These are phyloP conservation scores for Ciconia maguari DNA, from an alignment of 2,113 vertebrate genomes.

Conservation along the genomic window DNA sequence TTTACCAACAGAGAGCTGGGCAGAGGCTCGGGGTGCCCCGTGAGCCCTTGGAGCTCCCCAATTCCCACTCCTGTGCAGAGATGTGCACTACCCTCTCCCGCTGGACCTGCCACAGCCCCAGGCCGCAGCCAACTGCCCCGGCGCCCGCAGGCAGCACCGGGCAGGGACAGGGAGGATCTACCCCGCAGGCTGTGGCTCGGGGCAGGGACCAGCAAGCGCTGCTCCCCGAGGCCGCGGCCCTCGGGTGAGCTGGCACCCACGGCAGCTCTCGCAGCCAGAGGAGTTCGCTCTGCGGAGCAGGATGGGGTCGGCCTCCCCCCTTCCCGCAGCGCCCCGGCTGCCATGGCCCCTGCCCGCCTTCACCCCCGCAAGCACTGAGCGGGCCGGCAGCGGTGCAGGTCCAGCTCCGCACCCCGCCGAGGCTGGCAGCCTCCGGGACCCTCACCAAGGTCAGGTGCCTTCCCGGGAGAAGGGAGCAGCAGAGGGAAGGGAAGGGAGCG, in stretches of 20 bases:
- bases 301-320: accelerated
- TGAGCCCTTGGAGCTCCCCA: background rate
- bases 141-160: accelerated
- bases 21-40: background rate
- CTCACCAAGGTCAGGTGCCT: background rate
- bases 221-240: background rate
- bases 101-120: background rate
- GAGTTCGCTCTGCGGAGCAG: background rate
- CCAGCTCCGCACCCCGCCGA: accelerated
- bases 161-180: background rate
- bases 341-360: background rate
- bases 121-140: background rate
- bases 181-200: background rate
- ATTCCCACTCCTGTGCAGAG: background rate
- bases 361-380: background rate
- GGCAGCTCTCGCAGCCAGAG: accelerated
- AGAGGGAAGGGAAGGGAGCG: background rate
- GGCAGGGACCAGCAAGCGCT: background rate
- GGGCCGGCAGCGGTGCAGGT: background rate
- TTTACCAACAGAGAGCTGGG: background rate
- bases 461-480: accelerated
- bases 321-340: accelerated
- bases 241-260: background rate
- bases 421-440: background rate
- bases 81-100: accelerated